These are phyloP conservation scores for Cantharis rufa DNA, from an alignment of 2,888 invertebrate species.

Conservation along the genomic window DNA sequence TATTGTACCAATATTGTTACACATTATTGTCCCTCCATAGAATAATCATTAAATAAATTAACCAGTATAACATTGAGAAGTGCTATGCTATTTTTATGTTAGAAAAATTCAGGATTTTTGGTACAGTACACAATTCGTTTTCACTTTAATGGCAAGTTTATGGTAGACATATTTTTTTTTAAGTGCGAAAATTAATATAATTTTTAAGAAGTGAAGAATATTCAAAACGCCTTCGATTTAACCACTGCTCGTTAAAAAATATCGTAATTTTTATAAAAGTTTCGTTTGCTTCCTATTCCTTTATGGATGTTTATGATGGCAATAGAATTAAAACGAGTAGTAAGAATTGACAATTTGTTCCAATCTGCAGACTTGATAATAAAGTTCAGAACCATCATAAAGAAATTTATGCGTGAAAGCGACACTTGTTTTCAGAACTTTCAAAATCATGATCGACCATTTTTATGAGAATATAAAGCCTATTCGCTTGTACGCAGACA, in stretches of 20 bases:
- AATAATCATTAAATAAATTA: too few relatives aligned
- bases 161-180: neutral
- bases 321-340: slow-evolving; percentile 30
- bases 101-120: too few relatives aligned
- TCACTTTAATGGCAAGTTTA: too few relatives aligned
- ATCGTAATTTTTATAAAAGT: neutral
- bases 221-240: neutral
- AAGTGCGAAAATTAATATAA: too few relatives aligned
- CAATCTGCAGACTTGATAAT: slow-evolving; percentile 32
- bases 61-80: too few relatives aligned
- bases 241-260: neutral
- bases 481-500: slow-evolving; percentile 38
- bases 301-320: slow-evolving; percentile 18
- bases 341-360: slow-evolving; percentile 33
- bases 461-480: slow-evolving; percentile 45
- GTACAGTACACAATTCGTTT: too few relatives aligned
- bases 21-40: too few relatives aligned
- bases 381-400: slow-evolving; percentile 34
- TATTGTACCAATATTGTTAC: too few relatives aligned
- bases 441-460: slow-evolving; percentile 36
- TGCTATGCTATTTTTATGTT: too few relatives aligned
- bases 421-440: slow-evolving; percentile 44
- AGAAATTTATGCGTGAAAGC: slow-evolving; percentile 43
- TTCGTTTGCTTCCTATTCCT: neutral
- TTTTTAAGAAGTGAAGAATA: neutral